These are phyloP conservation scores for Lypha dubia DNA, from an alignment of 2,888 invertebrate species.

Conservation along the genomic window DNA sequence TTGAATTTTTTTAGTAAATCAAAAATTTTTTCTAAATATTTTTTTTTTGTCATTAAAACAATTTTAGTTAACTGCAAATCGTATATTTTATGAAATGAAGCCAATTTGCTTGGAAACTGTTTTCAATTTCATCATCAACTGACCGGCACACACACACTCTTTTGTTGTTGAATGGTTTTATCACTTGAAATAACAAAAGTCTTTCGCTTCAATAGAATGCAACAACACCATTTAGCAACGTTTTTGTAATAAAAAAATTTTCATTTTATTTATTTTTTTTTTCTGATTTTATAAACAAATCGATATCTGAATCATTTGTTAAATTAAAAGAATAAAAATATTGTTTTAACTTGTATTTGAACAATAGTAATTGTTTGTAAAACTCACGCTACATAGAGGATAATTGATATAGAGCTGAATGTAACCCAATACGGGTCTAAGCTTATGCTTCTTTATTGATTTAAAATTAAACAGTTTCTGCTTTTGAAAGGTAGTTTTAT, in stretches of 20 bases:
- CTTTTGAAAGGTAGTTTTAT: no score
- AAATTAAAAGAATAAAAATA: slow-evolving; percentile 4
- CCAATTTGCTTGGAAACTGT: background rate
- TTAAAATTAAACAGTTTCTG: no score
- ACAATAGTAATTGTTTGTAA: slow-evolving; percentile 10
- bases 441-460: no score
- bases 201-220: slow-evolving; percentile 18
- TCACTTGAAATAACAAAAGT: slow-evolving; percentile 8
- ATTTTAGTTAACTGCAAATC: background rate
- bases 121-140: background rate
- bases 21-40: background rate
- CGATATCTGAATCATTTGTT: slow-evolving; percentile 21
- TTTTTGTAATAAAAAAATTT: background rate
- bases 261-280: background rate
- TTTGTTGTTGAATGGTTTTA: slow-evolving; percentile 1
- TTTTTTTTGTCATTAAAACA: background rate
- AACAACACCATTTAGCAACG: slow-evolving; percentile 20
- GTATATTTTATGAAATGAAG: background rate
- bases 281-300: slow-evolving; percentile 22
- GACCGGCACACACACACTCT: no score
- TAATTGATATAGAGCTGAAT: background rate
- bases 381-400: background rate
- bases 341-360: slow-evolving; percentile 21
- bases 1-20: background rate
- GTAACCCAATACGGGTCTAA: no score